Evolutionary conservation across 37 sponge, comb jelly and placozoan genomes (phyloP).

Genomic region (Halisarca cf. caerulea): DNA sequence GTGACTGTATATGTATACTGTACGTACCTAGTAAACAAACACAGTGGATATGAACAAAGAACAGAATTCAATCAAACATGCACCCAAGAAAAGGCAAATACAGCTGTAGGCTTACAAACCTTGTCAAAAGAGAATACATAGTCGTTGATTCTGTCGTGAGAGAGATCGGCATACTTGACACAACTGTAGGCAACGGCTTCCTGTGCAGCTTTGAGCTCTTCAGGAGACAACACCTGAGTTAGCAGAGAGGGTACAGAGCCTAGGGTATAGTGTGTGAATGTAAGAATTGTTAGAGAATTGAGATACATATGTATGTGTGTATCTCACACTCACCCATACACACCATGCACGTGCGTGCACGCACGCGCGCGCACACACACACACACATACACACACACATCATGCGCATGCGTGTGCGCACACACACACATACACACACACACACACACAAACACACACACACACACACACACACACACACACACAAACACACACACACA

Average conservation of each 20-base stretch:
- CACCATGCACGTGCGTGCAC: slow-evolving; percentile 32
- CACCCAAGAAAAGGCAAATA: too few relatives aligned
- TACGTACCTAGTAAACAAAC: too few relatives aligned
- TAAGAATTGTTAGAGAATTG: too few relatives aligned
- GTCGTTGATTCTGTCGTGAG: slow-evolving; percentile 85
- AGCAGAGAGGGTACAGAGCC: too few relatives aligned
- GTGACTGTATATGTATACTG: too few relatives aligned
- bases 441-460: background rate
- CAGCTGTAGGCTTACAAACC: slow-evolving; percentile 47
- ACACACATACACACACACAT: slow-evolving; percentile 41
- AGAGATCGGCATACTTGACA: slow-evolving; percentile 97
- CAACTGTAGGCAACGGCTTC: slow-evolving; percentile 97
- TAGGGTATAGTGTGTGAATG: too few relatives aligned
- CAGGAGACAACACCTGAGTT: slow-evolving; percentile 81
- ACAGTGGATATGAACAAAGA: too few relatives aligned
- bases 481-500: too few relatives aligned
- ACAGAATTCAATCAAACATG: too few relatives aligned
- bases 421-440: slow-evolving; percentile 26
- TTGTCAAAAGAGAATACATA: slow-evolving; percentile 99
- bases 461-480: background rate
- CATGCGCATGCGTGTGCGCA: slow-evolving; percentile 28
- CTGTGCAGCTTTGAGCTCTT: slow-evolving; percentile 82
- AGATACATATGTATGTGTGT: too few relatives aligned
- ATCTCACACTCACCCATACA: slow-evolving; percentile 4
- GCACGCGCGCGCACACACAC: slow-evolving; percentile 37